A percentile compares a stretch with the other conserved stretches of the same genome.
phyloP scores from a whole-genome alignment of 2,888 invertebrate genomes.

The Dynastes tityus region DNA sequence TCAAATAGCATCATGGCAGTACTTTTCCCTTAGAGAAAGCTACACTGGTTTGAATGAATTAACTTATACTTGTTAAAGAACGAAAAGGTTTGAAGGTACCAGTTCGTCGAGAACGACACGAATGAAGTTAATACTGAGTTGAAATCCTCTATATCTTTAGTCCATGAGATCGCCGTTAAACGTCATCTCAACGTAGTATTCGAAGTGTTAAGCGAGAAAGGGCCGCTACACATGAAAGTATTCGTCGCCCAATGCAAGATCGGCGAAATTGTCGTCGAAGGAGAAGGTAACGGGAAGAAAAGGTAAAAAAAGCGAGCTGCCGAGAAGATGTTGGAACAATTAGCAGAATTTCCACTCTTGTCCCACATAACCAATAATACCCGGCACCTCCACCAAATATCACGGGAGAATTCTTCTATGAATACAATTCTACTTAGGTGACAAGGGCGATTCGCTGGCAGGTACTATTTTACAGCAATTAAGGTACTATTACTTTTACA shows the following conservation, averaged over 20 bases:
- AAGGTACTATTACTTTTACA: too few species aligned
- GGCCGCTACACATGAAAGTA: constrained; percentile 96
- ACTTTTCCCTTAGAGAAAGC: too few species aligned
- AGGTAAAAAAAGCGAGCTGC: constrained; percentile 94
- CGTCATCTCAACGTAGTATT: constrained; percentile 91
- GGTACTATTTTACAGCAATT: too few species aligned
- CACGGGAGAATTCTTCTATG: too few species aligned
- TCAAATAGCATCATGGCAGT: too few species aligned
- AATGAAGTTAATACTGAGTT: constrained; percentile 80
- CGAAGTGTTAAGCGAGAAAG: constrained; percentile 92
- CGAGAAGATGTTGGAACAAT: constrained; percentile 92
- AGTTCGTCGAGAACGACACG: constrained; percentile 54
- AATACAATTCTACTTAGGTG: too few species aligned
- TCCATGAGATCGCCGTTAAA: constrained; percentile 96
- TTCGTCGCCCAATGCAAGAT: constrained; percentile 84
- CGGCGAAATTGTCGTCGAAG: constrained; percentile 86
- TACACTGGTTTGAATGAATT: too few species aligned
- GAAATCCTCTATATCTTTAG: constrained; percentile 96
- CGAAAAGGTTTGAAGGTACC: not conserved
- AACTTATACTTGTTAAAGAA: too few species aligned
- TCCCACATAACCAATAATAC: constrained; percentile 70
- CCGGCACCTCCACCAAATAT: constrained; percentile 58
- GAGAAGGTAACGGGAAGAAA: constrained; percentile 95
- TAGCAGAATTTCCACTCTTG: constrained; percentile 86
- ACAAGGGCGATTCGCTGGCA: too few species aligned